phyloP scores from a whole-genome alignment of 2,797 vertebrate species.

The Rhinichthys osculus region DNA sequence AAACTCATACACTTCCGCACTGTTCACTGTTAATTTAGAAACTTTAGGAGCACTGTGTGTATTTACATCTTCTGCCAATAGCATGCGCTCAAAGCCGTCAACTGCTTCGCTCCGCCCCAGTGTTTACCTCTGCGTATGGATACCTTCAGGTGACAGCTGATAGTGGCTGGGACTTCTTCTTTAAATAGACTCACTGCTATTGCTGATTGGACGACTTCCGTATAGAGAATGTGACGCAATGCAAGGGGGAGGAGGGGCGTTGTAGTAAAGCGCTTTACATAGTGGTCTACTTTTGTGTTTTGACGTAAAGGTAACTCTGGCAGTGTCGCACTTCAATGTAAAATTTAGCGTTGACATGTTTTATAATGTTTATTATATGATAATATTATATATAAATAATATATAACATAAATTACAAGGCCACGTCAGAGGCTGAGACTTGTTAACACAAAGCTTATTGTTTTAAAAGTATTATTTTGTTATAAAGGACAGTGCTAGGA shows the following conservation, averaged over 20 bases:
- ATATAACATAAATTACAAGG: background rate
- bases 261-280: background rate
- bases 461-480: background rate
- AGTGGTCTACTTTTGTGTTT: background rate
- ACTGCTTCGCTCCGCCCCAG: constrained; percentile 28
- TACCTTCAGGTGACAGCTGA: constrained; percentile 89
- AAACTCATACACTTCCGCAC: background rate
- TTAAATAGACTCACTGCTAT: constrained; percentile 83
- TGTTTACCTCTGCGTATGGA: constrained; percentile 95
- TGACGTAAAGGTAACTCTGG: background rate
- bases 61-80: background rate
- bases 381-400: background rate
- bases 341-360: background rate
- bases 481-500: background rate
- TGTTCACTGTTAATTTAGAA: background rate
- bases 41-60: background rate
- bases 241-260: background rate
- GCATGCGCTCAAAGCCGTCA: background rate
- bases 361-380: background rate
- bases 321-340: background rate
- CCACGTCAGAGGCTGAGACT: background rate
- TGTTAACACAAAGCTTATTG: background rate
- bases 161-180: constrained; percentile 85
- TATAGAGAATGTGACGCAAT: constrained; percentile 30
- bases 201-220: constrained; percentile 71